Evolutionary conservation across 1,140 invertebrate genomes (phyloP), one percentile per base, ranked within the genome.

Genomic region (Panagrolaimus sp.): DNA sequence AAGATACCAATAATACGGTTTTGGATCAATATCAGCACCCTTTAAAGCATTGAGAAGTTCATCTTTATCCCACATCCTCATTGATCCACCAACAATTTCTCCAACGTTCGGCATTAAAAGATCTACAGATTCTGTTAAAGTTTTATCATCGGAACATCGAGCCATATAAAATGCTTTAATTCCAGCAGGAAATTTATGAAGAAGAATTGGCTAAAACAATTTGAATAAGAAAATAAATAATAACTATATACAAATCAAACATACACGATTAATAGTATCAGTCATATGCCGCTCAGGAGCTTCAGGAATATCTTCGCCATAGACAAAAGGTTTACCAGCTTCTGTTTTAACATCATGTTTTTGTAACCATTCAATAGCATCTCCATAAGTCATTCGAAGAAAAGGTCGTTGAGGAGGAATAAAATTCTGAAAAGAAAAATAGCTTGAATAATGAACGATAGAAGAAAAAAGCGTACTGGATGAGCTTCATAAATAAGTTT

Each of bases 101-200:
- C 96, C 96, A 23, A 99, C 96, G 82, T 91, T 92, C 0, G 96
- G 96, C 85, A 99, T 87, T 53, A 99, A 84, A 9, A 99, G 88
- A 85, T 99, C 96, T 20, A 90, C 95, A 38, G 94, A 97, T 84
- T 98, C 96, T 0, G 96, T 99, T 0, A 98, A 85, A 9, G 88
- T 85, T 11, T 77, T 78, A 84, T 98, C 91, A 72, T 96, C 92
- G 0, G 87, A 83, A 84, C 93, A 96, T 53, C 89, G 88, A 46
- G 88, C 87, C 96, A 98, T 99, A 85, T 99, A 99, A 84, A 99
- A 99, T 0, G 95, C 92, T 84, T 99, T 99, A 51, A 99, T 98
- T 75, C 90, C 89, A 1, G 89, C 89, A 1, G 95, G 96, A 81
- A 99, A 99, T 61, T 90, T 88, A 82, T 91, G 93, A 47, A 99